Percentiles rank a stretch among this genome's conserved stretches.
Conservation (phyloP, 1,140 invertebrate genomes). For the Heliothis virescens region DNA sequence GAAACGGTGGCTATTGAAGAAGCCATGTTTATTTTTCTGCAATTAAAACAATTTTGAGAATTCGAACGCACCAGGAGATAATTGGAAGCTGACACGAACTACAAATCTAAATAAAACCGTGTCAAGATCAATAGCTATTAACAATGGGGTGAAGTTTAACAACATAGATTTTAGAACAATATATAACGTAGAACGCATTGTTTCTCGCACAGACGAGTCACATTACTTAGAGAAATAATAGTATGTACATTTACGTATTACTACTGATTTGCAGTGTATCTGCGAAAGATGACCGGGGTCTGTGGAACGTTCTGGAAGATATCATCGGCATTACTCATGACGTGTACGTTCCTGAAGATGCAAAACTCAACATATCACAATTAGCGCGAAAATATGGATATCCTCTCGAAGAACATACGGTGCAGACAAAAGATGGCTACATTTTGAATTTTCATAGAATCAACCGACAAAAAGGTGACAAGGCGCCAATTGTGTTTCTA, state of each 20-base stretch:
- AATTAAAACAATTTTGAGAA: not conserved
- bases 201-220: constrained; percentile 4
- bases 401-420: constrained; percentile 84
- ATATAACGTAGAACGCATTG: constrained; percentile 16
- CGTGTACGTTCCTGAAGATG: constrained; percentile 54
- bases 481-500: constrained; percentile 80
- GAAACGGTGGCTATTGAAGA: not conserved
- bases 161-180: constrained; percentile 12
- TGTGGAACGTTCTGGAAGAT: not conserved
- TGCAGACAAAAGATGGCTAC: constrained; percentile 88
- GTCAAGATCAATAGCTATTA: constrained; percentile 45
- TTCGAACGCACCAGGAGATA: not conserved
- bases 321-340: not conserved
- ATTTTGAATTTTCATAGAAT: constrained; percentile 87
- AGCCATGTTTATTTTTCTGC: too few relatives aligned
- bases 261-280: not conserved
- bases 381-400: constrained; percentile 86
- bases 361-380: constrained; percentile 67
- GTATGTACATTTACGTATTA: constrained; percentile 38
- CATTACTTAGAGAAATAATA: not conserved
- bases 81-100: constrained; percentile 2
- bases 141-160: constrained; percentile 45
- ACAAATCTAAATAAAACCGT: constrained; percentile 33
- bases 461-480: constrained; percentile 56
- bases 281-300: not conserved